Percentiles rank a stretch among this genome's conserved stretches.
Evolutionary conservation across 2,113 vertebrate genomes (phyloP).

Genomic region (Rhinoptilus africanus): DNA sequence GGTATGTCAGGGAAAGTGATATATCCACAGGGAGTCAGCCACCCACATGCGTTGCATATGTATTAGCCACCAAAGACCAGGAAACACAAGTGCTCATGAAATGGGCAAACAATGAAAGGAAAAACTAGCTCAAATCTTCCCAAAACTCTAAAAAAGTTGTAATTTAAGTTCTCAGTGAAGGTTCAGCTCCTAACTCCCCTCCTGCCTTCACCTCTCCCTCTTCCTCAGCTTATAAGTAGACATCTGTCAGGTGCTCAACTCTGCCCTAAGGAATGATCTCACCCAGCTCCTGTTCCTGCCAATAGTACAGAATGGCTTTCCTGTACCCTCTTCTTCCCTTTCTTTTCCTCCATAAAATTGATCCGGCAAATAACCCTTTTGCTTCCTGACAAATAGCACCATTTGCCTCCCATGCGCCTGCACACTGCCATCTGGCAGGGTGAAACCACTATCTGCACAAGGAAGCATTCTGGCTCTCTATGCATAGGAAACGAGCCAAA

Average conservation of each 20-base stretch:
- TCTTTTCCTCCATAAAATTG: not conserved
- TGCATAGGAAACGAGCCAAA: not conserved
- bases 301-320: not conserved
- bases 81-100: not conserved
- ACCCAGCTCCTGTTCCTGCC: not conserved
- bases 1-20: not conserved
- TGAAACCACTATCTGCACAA: constrained; percentile 7
- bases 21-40: not conserved
- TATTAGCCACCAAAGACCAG: not conserved
- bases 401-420: constrained; percentile 30
- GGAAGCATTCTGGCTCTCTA: not conserved
- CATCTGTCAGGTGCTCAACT: not conserved
- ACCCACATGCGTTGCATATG: not conserved
- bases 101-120: not conserved
- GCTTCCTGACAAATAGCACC: constrained; percentile 31
- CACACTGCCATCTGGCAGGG: constrained; percentile 49
- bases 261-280: not conserved
- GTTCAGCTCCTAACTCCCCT: not conserved
- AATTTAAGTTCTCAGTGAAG: not conserved
- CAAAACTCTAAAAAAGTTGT: not conserved
- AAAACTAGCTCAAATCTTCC: not conserved
- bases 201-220: not conserved
- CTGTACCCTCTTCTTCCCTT: not conserved
- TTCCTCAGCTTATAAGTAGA: not conserved
- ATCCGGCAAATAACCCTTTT: constrained; percentile 29